Base-by-base conservation (phyloP, 2,113 vertebrate genomes). In the Galemys pyrenaicus region DNA sequence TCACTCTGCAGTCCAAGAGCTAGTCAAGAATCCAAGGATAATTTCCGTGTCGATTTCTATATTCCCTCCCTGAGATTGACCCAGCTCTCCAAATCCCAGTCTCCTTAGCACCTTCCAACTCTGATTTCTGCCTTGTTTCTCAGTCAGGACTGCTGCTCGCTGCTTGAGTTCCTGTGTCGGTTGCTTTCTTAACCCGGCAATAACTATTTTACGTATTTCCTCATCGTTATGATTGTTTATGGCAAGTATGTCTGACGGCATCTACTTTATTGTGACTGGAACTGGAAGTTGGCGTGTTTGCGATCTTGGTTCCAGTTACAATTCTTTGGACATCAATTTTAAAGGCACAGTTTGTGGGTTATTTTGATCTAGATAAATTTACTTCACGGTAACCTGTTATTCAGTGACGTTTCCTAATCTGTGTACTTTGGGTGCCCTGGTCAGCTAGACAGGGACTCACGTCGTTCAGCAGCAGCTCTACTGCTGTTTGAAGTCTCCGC, bases 251-350 rank as follows among this genome's bases (percentile, higher is more conserved):
- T 71, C 35, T 84, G 39, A 73, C 41, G 65, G 41, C 44, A 71
- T 65, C 37, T 39, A 73, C 46, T 70, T 67, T 67, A 62, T 80
- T 60, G 44, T 62, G 20, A 19, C 65, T 6, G 12, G 28, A 87
- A 30, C 28, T 62, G 6, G 58, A 91, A 70, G 41, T 68, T 44
- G 68, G 64, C 35, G 62, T 56, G 83, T 71, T 89, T 81, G 68
- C 74, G 75, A 0, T 77, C 56, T 78, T 79, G 28, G 5, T 71
- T 84, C 91, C 30, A 56, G 46, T 49, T 79, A 51, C 19, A n/a
- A 73, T 71, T 96, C 60, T 84, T 81, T 89, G 44, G 13, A 54
- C 71, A 62, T 30, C 74, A 13, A 62, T 73, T 75, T 79, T 81
- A 26, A 85, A 91, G 85, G 16, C 60, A 80, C 28, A 54, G 56